Evolutionary conservation across 1,140 invertebrate genomes (phyloP), one percentile per base, ranked within the genome.

Genomic region (Thereuonema tuberculata): DNA sequence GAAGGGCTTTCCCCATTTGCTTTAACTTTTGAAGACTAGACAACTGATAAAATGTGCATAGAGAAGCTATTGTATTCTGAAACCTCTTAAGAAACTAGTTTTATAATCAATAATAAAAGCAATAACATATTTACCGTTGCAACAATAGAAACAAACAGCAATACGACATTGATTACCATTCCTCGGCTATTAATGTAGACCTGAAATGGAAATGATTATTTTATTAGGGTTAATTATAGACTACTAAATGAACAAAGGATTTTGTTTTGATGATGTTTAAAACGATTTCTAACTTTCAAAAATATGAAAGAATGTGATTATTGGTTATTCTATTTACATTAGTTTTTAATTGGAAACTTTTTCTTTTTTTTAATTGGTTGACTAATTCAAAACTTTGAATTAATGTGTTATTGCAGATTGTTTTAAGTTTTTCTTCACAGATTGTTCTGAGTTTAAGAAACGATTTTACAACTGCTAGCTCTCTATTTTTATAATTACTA

Each of bases 121-220:
- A n/a, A n/a, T 37, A 37, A 37, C 9, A 24, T 14, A 71, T 70
- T 69, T 66, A 74, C 73, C 49, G 72, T 74, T 5, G 72, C 62
- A 5, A 71, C 60, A 28, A 77, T 71, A 25, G 71, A 73, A 3
- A 75, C 58, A 62, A 77, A 76, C 5, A 77, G 67, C 26, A 77
- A 65, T 24, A 76, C 49, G 26, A 75, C 71, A 29, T 74, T 72
- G 62, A 68, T 76, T 20, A 75, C 64, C 65, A 77, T 68, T 24
- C 75, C 75, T 57, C 68, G 66, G 60, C 72, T 74, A 56, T 70
- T 71, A 61, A 78, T 76, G 64, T 69, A 67, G 61, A 74, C 75
- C 71, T 74, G 64, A 46, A 61, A 61, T 14, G 25, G 37, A 46
- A 0, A 53, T 47, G 20, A 25, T 52, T 12, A 52, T 59, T 17